Percentiles rank a stretch among this genome's conserved stretches.
Evolutionary conservation across 2,888 invertebrate genomes (phyloP).

Genomic region (Pasiphila rectangulata): DNA sequence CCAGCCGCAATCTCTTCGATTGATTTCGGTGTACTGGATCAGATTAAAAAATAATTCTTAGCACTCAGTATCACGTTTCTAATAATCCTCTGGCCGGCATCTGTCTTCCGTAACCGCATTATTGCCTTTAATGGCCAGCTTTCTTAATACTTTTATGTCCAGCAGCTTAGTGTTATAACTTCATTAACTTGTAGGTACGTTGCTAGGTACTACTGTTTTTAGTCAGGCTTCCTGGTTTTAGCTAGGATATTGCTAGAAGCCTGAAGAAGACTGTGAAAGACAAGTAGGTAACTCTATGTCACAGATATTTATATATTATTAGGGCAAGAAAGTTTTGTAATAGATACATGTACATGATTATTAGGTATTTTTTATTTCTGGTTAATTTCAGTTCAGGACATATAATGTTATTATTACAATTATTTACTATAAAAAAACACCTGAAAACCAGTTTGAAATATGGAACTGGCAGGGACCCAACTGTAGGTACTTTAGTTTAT

Average conservation of each 20-base stretch:
- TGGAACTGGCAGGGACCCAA: no score
- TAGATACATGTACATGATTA: no score
- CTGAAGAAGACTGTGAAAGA: neutral
- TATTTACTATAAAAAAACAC: no score
- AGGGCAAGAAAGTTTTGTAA: no score
- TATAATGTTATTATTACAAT: no score
- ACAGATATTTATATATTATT: no score
- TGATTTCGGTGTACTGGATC: conserved; percentile 57
- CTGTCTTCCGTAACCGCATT: conserved; percentile 75
- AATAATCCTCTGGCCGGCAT: conserved; percentile 64
- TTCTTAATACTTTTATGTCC: conserved; percentile 62
- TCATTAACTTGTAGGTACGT: conserved; percentile 34
- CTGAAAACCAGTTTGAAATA: no score
- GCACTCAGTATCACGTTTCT: conserved; percentile 65
- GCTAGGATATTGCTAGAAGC: neutral
- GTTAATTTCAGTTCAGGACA: no score
- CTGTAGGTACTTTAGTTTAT: no score
- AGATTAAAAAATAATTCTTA: conserved; percentile 40
- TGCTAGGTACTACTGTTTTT: no score
- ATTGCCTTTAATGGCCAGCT: conserved; percentile 68
- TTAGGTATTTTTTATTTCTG: no score
- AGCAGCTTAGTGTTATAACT: conserved; percentile 35
- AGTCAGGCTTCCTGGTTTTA: neutral
- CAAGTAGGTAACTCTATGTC: neutral
- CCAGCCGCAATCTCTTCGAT: conserved; percentile 58